A percentile compares a stretch with the other conserved stretches of the same genome.
phyloP scores from a whole-genome alignment of 2,888 invertebrate species.

The Tanytarsus gracilentus region DNA sequence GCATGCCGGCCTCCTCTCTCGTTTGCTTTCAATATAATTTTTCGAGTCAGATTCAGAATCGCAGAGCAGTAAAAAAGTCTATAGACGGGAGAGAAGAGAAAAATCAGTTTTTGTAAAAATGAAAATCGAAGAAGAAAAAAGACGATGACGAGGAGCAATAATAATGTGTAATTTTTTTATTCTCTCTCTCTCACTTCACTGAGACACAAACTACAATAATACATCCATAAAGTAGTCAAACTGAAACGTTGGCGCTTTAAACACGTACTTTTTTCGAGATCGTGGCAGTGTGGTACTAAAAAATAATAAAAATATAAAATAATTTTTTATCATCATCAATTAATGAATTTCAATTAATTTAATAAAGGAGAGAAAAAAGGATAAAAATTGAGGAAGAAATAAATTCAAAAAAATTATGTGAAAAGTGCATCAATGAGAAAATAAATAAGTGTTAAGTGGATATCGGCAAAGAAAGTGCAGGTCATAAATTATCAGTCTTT shows the following conservation, averaged over 20 bases:
- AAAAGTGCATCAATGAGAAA: neutral
- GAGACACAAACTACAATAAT: constrained; percentile 21
- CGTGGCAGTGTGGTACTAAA: neutral
- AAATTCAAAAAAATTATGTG: neutral
- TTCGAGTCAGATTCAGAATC: neutral
- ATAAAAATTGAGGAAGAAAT: neutral
- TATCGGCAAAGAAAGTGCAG: constrained; percentile 8
- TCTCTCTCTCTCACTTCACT: neutral
- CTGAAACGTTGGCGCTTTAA: constrained; percentile 45
- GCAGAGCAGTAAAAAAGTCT: neutral
- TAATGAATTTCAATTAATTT: constrained; percentile 11
- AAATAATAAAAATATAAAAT: neutral
- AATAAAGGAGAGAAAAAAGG: neutral
- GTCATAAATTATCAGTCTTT: constrained; percentile 20
- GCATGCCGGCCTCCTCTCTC: neutral
- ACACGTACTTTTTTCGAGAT: constrained; percentile 38
- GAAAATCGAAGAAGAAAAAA: constrained; percentile 4
- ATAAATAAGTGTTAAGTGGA: neutral
- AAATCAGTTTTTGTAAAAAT: constrained; percentile 5
- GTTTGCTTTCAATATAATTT: neutral
- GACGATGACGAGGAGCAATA: constrained; percentile 11
- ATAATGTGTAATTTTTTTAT: constrained; percentile 19
- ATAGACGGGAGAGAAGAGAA: neutral
- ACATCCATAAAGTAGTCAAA: constrained; percentile 41
- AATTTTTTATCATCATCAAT: constrained; percentile 9